Conservation (phyloP, 2,113 vertebrate genomes). For the Podarcis muralis region DNA sequence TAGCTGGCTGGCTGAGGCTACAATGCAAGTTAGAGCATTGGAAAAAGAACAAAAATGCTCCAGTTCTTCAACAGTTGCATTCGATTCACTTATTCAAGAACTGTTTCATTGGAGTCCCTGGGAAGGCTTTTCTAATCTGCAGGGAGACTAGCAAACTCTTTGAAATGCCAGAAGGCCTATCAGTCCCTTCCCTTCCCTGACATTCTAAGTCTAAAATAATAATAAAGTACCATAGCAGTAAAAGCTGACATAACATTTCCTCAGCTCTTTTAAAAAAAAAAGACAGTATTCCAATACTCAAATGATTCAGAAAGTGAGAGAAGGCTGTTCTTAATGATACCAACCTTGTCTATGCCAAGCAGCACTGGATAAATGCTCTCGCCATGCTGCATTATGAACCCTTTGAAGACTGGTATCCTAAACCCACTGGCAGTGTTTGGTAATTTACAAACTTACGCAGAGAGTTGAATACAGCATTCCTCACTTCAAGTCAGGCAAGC, state of each 20-base stretch:
- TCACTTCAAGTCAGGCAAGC: neutral
- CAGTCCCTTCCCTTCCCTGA: conserved; percentile 20
- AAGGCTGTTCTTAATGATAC: neutral
- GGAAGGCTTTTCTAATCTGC: conserved; percentile 32
- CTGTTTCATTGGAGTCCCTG: conserved; percentile 22
- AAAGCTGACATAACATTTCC: neutral
- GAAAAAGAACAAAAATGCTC: conserved; percentile 31
- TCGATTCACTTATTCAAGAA: conserved; percentile 28
- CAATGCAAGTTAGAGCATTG: conserved; percentile 43
- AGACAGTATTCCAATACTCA: conserved; percentile 21
- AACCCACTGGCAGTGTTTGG: conserved; percentile 26
- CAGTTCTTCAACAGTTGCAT: conserved; percentile 29
- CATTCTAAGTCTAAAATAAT: neutral
- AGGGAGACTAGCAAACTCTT: conserved; percentile 19
- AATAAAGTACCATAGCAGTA: conserved; percentile 10
- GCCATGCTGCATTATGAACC: conserved; percentile 39
- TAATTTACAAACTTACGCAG: neutral
- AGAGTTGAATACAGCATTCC: neutral
- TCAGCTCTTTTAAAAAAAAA: neutral
- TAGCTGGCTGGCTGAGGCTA: conserved; percentile 29
- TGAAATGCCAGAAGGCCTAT: conserved; percentile 2
- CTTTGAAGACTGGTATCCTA: conserved; percentile 48
- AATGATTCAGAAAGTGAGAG: conserved; percentile 24
- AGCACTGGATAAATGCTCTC: conserved; percentile 15
- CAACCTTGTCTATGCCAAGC: conserved; percentile 30